Evolutionary conservation across 2,888 invertebrate species (phyloP).

Genomic region (Maniola hyperantus): DNA sequence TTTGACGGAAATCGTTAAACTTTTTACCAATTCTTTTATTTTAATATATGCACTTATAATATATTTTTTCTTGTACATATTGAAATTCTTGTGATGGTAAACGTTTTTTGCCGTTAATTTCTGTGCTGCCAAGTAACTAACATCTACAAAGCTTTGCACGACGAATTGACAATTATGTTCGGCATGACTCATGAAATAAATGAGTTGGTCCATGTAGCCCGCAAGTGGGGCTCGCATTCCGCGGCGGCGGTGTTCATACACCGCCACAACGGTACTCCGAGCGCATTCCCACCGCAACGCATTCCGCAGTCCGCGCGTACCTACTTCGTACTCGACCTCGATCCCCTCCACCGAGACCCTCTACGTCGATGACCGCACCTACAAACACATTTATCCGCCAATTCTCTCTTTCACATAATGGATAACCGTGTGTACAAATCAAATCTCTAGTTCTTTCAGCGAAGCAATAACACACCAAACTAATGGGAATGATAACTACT

Average conservation of each 20-base stretch:
- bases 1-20: not conserved
- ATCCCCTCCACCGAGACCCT: slow-evolving; percentile 47
- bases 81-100: not conserved
- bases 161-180: slow-evolving; percentile 50
- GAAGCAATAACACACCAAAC: too few relatives aligned
- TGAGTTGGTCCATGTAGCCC: slow-evolving; percentile 58
- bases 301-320: slow-evolving; percentile 63
- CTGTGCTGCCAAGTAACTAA: not conserved
- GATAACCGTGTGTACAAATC: slow-evolving; percentile 14
- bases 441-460: not conserved
- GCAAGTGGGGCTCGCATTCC: slow-evolving; percentile 80
- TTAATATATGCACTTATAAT: too few relatives aligned
- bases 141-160: slow-evolving; percentile 24
- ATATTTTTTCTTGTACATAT: too few relatives aligned
- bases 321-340: slow-evolving; percentile 62
- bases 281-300: slow-evolving; percentile 78
- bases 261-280: slow-evolving; percentile 77
- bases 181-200: slow-evolving; percentile 70
- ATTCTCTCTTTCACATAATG: slow-evolving; percentile 48
- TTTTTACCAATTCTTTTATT: not conserved
- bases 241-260: slow-evolving; percentile 52
- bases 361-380: slow-evolving; percentile 49
- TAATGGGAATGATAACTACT: too few relatives aligned
- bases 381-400: slow-evolving; percentile 52
- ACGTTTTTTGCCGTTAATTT: not conserved